A percentile compares a stretch with the other conserved stretches of the same genome.
Evolutionary conservation across 2,113 vertebrate species (phyloP).

Genomic region (Zosterops hypoxanthus): DNA sequence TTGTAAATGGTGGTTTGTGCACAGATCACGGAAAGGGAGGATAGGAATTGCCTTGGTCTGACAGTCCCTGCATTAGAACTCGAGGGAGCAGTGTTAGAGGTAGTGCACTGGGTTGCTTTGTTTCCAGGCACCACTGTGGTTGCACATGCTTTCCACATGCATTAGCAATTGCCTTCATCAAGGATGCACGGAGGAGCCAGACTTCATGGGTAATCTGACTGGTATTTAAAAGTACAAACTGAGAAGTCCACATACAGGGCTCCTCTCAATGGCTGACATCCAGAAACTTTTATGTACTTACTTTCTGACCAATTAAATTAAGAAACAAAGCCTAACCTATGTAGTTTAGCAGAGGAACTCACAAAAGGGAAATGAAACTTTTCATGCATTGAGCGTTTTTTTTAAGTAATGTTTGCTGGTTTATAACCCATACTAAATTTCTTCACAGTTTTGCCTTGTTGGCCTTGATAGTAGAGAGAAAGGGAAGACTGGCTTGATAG

Average conservation of each 20-base stretch:
- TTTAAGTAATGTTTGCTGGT: background rate
- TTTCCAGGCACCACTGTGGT: background rate
- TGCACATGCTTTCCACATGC: constrained; percentile 14
- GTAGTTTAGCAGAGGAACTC: background rate
- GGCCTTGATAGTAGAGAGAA: background rate
- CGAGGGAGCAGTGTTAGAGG: background rate
- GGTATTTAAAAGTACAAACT: constrained; percentile 7
- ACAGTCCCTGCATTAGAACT: background rate
- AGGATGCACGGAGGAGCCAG: background rate
- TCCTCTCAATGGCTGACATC: background rate
- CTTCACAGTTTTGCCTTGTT: background rate
- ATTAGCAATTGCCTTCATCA: constrained; percentile 49
- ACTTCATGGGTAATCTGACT: constrained; percentile 1
- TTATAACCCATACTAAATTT: background rate
- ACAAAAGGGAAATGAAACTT: background rate
- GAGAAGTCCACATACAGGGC: background rate
- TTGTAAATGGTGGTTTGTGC: background rate
- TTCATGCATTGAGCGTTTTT: background rate
- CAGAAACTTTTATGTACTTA: background rate
- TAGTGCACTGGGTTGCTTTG: background rate
- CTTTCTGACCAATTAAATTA: background rate
- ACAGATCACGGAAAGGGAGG: background rate
- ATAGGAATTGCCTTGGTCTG: background rate
- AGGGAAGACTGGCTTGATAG: background rate
- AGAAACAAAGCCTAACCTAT: background rate